Percentiles rank a stretch among this genome's conserved stretches.
Evolutionary conservation across 2,797 vertebrate species (phyloP).

Genomic region (Phrynocephalus forsythii): DNA sequence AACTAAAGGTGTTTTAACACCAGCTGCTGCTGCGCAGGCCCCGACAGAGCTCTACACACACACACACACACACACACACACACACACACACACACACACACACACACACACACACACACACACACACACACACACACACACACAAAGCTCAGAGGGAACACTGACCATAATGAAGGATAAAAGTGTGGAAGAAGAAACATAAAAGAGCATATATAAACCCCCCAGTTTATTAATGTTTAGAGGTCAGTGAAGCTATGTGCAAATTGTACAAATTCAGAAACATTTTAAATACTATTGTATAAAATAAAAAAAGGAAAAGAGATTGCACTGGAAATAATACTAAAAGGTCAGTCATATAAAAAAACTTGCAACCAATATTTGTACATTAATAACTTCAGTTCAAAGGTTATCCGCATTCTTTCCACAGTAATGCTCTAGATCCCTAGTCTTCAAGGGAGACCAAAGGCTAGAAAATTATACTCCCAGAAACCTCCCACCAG

Average conservation of each 20-base stretch:
- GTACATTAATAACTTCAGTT: constrained; percentile 62
- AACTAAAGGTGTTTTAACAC: too few species aligned
- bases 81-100: neutral
- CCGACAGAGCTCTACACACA: too few species aligned
- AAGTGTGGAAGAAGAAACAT: constrained; percentile 43
- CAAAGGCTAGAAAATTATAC: too few species aligned
- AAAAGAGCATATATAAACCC: constrained; percentile 70
- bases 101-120: too few species aligned
- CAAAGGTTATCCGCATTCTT: constrained; percentile 63
- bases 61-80: too few species aligned
- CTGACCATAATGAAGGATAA: neutral
- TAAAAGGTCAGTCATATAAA: constrained; percentile 65
- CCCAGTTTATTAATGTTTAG: constrained; percentile 88
- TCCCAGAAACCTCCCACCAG: too few species aligned
- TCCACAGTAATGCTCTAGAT: constrained; percentile 76
- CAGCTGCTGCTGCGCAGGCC: too few species aligned
- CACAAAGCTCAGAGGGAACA: too few species aligned
- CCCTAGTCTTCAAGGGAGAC: neutral
- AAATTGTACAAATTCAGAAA: constrained; percentile 83
- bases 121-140: too few species aligned
- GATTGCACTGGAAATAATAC: constrained; percentile 85
- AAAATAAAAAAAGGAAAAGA: constrained; percentile 43
- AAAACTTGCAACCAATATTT: constrained; percentile 65
- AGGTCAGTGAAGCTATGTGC: constrained; percentile 85
- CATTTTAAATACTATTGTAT: constrained; percentile 83